Base-by-base conservation (phyloP, 2,888 invertebrate genomes). In the Ptilodon capucinus region DNA sequence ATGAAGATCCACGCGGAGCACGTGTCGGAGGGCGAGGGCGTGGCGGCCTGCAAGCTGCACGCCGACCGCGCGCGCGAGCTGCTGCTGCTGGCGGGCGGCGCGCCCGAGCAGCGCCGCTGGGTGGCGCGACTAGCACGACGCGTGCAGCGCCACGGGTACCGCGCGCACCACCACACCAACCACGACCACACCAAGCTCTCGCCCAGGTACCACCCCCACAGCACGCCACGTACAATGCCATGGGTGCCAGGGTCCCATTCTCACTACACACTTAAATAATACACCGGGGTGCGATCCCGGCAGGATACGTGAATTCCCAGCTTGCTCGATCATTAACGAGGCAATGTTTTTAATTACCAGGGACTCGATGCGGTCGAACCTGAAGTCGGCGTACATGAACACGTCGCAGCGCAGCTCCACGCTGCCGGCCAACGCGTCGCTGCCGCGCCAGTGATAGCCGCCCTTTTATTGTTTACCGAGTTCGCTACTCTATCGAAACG, bases 1-100 rank as follows among this genome's bases (percentile, higher is more conserved):
- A 96, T 97, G 83, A 99, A 99, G 93, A 96, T 99, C 76, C 99
- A 99, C 91, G 97, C 97, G 85, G 99, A 99, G 81, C 99, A 99
- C 93, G 94, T 97, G 82, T 95, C 96, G 71, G 92, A 93, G 65
- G 92, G 91, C 67, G 81, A 76, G 79, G 97, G 97, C 81, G 94
- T 98, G 78, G 97, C 97, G 58, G 98, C 98, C 40, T 99, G 99
- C 92, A 99, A 98, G 92, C 93, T 99, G 62, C 97, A 98, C 86
- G 97, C 97, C 72, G 98, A 99, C 92, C 97, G 97, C 57, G 98
- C 99, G 75, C 97, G 98, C 78, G 99, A 99, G 89, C 92, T 99
- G 86, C 92, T 99, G 67, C 92, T 99, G 71, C 92, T 99, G 78
- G 98, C 99, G 52, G 92, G 94, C 45, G 95, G 93, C 94, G 53